phyloP scores from a whole-genome alignment of 2,888 invertebrate species.

The Machimus rusticus region DNA sequence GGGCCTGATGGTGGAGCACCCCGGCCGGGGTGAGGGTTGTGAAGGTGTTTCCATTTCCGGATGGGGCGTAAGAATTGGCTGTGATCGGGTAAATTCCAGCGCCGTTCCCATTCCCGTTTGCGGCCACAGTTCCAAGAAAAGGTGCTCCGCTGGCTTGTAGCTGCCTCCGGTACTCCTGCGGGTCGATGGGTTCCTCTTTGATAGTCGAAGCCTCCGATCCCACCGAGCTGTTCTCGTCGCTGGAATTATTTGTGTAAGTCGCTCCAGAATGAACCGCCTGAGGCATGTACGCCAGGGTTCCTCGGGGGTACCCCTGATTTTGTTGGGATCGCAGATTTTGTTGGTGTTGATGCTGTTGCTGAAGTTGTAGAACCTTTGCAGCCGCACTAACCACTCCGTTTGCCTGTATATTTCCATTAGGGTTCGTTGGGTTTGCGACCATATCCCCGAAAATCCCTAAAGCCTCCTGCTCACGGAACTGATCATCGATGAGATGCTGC shows the following conservation, averaged over 20 bases:
- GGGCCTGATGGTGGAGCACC: conserved; percentile 65
- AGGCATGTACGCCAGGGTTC: conserved; percentile 88
- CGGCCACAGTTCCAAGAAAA: conserved; percentile 59
- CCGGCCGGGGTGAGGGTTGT: conserved; percentile 69
- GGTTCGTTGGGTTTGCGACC: conserved; percentile 52
- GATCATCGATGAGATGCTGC: conserved; percentile 91
- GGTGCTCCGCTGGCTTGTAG: conserved; percentile 63
- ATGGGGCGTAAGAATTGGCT: conserved; percentile 55
- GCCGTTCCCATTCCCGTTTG: conserved; percentile 60
- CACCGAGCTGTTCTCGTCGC: conserved; percentile 68
- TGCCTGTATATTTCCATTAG: conserved; percentile 59
- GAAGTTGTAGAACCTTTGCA: conserved; percentile 60
- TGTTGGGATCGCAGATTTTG: conserved; percentile 49
- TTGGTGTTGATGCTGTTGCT: conserved; percentile 57
- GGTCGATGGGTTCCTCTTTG: conserved; percentile 87
- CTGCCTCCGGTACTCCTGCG: conserved; percentile 77
- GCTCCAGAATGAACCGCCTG: conserved; percentile 81
- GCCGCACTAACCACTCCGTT: conserved; percentile 62
- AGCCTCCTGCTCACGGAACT: conserved; percentile 80
- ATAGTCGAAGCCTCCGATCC: conserved; percentile 76
- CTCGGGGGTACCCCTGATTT: conserved; percentile 66
- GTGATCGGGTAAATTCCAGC: conserved; percentile 58
- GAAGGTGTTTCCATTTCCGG: conserved; percentile 64
- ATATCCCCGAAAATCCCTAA: conserved; percentile 85
- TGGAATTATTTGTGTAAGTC: conserved; percentile 65